A percentile compares a stretch with the other conserved stretches of the same genome.
Evolutionary conservation across 2,888 invertebrate species (phyloP).

Genomic region (Pediacus dermestoides): DNA sequence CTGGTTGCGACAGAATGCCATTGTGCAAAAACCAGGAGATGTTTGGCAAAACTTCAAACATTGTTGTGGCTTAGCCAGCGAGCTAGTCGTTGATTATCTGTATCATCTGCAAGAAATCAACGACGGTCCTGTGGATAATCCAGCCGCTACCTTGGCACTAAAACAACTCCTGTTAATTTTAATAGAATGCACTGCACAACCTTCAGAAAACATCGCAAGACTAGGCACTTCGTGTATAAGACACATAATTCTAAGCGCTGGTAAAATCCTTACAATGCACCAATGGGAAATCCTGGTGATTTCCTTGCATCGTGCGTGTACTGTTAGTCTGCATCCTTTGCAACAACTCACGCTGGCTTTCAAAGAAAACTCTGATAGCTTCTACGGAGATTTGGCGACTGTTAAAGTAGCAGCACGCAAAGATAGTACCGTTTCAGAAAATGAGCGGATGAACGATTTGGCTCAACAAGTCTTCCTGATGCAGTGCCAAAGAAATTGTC

Average conservation of each 20-base stretch:
- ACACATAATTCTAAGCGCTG: slow-evolving; percentile 79
- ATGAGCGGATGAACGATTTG: slow-evolving; percentile 79
- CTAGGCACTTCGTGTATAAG: slow-evolving; percentile 90
- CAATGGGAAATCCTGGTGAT: slow-evolving; percentile 86
- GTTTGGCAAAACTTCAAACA: slow-evolving; percentile 91
- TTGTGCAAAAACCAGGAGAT: slow-evolving; percentile 68
- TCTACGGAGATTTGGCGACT: slow-evolving; percentile 88
- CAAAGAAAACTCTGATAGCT: slow-evolving; percentile 87
- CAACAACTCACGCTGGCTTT: slow-evolving; percentile 88
- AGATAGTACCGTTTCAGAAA: slow-evolving; percentile 81
- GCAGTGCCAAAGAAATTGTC: slow-evolving; percentile 45
- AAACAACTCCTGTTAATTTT: slow-evolving; percentile 81
- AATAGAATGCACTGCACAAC: slow-evolving; percentile 87
- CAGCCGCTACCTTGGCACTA: slow-evolving; percentile 72
- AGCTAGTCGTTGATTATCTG: slow-evolving; percentile 83
- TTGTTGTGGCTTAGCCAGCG: slow-evolving; percentile 89
- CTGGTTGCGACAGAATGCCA: slow-evolving; percentile 72
- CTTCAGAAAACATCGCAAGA: slow-evolving; percentile 84
- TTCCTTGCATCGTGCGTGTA: slow-evolving; percentile 78
- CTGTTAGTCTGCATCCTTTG: slow-evolving; percentile 81
- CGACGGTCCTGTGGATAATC: slow-evolving; percentile 46
- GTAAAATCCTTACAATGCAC: slow-evolving; percentile 71
- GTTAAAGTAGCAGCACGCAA: slow-evolving; percentile 91
- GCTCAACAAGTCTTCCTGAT: slow-evolving; percentile 84
- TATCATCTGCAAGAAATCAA: slow-evolving; percentile 64